Evolutionary conservation across 2,113 vertebrate genomes (phyloP), one percentile per base, ranked within the genome.

Genomic region (Epinephelus lanceolatus): DNA sequence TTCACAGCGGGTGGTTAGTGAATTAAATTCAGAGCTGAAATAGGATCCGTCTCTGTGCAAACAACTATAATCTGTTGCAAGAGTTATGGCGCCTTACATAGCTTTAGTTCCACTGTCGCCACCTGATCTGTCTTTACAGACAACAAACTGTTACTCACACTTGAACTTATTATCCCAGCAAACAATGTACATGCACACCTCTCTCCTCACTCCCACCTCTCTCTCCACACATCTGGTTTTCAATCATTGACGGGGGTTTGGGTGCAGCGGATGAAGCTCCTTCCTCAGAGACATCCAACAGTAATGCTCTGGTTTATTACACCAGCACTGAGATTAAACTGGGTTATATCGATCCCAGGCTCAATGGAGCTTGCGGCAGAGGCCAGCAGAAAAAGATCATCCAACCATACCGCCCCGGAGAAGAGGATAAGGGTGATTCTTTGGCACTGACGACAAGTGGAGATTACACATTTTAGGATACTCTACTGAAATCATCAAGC

Each of bases 241-340:
- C 83, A 81, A 84, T 93, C 81, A 68, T 4, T 18, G 47, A 8
- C 45, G 68, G 8, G 45, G 49, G 13, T 55, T 13, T 40, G 68
- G 60, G 6, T 37, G 52, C 42, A 71, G 55, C 2, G 1, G 30
- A 25, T 30, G 51, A 78, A 45, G 23, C 17, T 88, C 23, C 51
- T 84, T 83, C 84, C 75, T 84, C 66, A 56, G 6, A 6, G 37
- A 30, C 73, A 51, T 27, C 49, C 79, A 87, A 23, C 65, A 77
- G 61, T 71, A 91, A 81, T 72, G 57, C 52, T 30, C 33, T 57
- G 76, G 71, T n/a, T 91, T 88, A 88, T 86, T 88, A 85, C 86
- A 78, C 71, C 62, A 59, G 69, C 23, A 2, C 60, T 23, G 56
- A 81, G 86, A 89, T 86, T 87, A 76, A 92, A 90, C 80, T 60